phyloP scores from a whole-genome alignment of 2,888 invertebrate genomes.

The Chymomyza amoena region DNA sequence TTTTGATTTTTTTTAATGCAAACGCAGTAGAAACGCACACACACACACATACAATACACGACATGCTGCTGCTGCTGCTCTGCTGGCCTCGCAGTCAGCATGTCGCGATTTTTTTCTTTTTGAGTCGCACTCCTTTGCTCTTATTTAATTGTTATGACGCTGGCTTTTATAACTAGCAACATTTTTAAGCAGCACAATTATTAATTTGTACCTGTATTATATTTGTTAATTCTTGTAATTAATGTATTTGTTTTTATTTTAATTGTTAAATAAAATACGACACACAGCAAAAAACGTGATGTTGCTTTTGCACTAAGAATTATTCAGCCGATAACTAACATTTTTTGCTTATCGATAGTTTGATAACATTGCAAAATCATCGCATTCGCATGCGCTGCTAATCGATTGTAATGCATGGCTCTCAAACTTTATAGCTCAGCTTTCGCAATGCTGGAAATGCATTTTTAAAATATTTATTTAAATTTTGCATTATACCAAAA shows the following conservation, averaged over 20 bases:
- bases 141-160: background rate
- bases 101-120: background rate
- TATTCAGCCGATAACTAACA: too few relatives aligned
- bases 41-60: background rate
- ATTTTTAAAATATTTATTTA: too few relatives aligned
- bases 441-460: too few relatives aligned
- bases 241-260: background rate
- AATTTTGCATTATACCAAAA: too few relatives aligned
- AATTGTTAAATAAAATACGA: background rate
- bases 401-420: too few relatives aligned
- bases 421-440: too few relatives aligned
- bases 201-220: background rate
- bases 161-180: background rate
- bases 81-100: background rate
- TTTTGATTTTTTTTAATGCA: background rate
- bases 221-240: background rate
- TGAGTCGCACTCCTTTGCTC: background rate
- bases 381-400: too few relatives aligned
- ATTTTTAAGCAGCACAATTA: background rate
- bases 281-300: background rate
- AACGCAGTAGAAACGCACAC: background rate
- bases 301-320: too few relatives aligned
- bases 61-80: too few relatives aligned
- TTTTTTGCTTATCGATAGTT: too few relatives aligned
- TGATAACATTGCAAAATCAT: too few relatives aligned